A percentile compares a stretch with the other conserved stretches of the same genome.
Evolutionary conservation across 2,113 vertebrate species (phyloP).

Genomic region (Lagopus leucura): DNA sequence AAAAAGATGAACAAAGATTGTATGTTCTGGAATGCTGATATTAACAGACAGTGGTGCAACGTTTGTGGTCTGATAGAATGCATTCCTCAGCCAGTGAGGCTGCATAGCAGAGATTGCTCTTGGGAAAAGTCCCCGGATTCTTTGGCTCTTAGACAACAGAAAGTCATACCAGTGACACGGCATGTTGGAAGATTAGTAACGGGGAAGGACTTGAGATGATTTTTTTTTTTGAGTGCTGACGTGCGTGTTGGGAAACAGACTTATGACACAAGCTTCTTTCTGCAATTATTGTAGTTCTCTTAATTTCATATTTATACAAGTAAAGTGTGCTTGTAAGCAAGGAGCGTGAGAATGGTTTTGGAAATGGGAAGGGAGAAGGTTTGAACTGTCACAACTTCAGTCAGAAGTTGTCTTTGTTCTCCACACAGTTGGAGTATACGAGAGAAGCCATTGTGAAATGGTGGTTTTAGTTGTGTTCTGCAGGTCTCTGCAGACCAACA

Average conservation of each 20-base stretch:
- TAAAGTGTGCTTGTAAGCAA: not conserved
- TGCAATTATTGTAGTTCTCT: not conserved
- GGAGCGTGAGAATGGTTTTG: not conserved
- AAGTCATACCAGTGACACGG: conserved; percentile 65
- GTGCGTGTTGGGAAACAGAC: not conserved
- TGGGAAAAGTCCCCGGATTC: conserved; percentile 64
- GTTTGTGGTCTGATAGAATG: conserved; percentile 56
- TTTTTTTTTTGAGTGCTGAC: not conserved
- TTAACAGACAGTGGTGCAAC: conserved; percentile 8
- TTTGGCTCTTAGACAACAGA: conserved; percentile 55
- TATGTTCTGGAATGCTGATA: conserved; percentile 26
- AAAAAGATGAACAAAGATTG: not conserved
- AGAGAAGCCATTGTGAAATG: not conserved
- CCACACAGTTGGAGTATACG: not conserved
- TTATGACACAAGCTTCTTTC: not conserved
- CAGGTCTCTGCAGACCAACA: not conserved
- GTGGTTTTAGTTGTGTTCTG: not conserved
- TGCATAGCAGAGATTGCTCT: conserved; percentile 56
- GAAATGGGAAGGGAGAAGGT: not conserved
- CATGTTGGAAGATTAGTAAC: conserved; percentile 2
- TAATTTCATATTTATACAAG: not conserved
- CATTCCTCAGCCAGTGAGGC: conserved; percentile 58
- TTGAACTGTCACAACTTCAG: not conserved
- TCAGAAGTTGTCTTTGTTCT: not conserved
- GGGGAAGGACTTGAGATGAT: not conserved